Percentiles rank a stretch among this genome's conserved stretches.
Conservation (phyloP, 2,888 invertebrate genomes). For the Rutpela maculata region DNA sequence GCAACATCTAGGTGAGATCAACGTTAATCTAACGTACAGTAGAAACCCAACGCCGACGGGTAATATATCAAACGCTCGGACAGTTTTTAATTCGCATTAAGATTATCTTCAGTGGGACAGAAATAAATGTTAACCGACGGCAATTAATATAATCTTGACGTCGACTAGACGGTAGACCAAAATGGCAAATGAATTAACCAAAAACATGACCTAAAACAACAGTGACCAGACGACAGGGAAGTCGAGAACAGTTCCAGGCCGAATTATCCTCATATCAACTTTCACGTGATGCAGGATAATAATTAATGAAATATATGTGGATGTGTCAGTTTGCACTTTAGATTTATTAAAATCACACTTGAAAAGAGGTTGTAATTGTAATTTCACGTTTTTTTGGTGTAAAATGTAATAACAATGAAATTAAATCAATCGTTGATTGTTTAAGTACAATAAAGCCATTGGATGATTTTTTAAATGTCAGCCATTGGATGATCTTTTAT, state of each 20-base stretch:
- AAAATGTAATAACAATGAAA: too few species aligned
- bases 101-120: not conserved
- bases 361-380: too few species aligned
- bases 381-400: too few species aligned
- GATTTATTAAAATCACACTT: too few species aligned
- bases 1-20: not conserved
- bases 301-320: too few species aligned
- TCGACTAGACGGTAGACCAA: constrained; percentile 2
- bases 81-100: not conserved
- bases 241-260: not conserved
- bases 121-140: not conserved
- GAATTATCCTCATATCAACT: not conserved
- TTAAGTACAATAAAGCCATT: too few species aligned
- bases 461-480: too few species aligned
- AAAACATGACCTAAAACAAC: constrained; percentile 14
- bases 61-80: not conserved
- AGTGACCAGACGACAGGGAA: not conserved
- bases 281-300: too few species aligned
- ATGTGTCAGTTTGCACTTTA: too few species aligned
- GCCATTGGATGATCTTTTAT: too few species aligned
- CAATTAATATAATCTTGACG: not conserved
- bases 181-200: not conserved
- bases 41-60: not conserved
- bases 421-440: too few species aligned
- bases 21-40: not conserved